Evolutionary conservation across 2,888 invertebrate genomes (phyloP).

Genomic region (Hirtodrosophila histrioides): DNA sequence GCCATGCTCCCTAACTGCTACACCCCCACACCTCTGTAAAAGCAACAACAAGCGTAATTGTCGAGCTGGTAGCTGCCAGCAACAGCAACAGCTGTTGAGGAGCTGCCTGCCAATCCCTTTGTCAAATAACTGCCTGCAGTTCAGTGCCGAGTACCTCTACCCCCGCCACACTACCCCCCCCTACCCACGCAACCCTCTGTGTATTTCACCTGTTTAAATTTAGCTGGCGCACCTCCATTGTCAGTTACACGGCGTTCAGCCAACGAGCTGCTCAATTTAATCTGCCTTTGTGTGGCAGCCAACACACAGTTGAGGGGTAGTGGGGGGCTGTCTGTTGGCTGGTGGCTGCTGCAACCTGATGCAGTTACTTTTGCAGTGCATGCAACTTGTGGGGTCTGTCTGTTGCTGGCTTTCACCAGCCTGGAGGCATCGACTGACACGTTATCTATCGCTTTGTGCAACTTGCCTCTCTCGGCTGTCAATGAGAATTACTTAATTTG

Average conservation of each 20-base stretch:
- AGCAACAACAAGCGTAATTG: slow-evolving; percentile 8
- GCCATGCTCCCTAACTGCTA: background rate
- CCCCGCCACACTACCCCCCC: too few species aligned
- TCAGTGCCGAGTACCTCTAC: background rate
- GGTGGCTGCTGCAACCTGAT: background rate
- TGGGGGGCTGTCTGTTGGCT: background rate
- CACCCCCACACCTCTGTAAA: background rate
- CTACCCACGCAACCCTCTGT: background rate
- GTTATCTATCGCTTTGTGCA: too few species aligned
- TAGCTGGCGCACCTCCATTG: slow-evolving; percentile 32
- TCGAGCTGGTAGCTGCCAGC: slow-evolving; percentile 13
- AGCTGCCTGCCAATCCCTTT: slow-evolving; percentile 18
- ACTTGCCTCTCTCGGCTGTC: too few species aligned
- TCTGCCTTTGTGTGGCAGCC: slow-evolving; percentile 35
- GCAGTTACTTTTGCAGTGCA: too few species aligned
- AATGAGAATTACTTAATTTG: too few species aligned
- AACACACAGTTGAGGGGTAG: too few species aligned
- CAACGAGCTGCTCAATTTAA: slow-evolving; percentile 54
- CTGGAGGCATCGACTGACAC: background rate
- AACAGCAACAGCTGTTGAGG: slow-evolving; percentile 15
- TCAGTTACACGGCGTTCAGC: slow-evolving; percentile 17
- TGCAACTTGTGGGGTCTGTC: background rate
- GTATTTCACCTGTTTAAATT: slow-evolving; percentile 23
- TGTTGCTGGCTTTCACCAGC: background rate
- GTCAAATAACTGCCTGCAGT: slow-evolving; percentile 37